A percentile compares a stretch with the other conserved stretches of the same genome.
These are phyloP conservation scores for Orientallactaga bullata DNA, from an alignment of 2,113 vertebrate genomes.

Conservation along the genomic window DNA sequence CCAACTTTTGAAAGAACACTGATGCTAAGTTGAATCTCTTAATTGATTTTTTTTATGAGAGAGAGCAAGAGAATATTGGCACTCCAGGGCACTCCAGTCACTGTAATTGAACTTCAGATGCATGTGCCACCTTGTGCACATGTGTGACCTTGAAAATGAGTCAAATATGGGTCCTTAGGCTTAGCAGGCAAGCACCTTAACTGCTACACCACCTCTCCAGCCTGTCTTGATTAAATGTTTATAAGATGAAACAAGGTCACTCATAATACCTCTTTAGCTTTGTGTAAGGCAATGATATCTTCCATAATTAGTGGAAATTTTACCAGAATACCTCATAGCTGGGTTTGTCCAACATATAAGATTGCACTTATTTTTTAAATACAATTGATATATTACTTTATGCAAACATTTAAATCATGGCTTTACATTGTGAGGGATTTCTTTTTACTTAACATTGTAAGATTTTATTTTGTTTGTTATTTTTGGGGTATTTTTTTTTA, in stretches of 20 bases:
- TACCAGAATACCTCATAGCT: neutral
- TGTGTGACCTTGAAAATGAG: too few relatives aligned
- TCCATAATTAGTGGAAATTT: neutral
- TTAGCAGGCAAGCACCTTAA: too few relatives aligned
- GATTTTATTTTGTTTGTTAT: neutral
- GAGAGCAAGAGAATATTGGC: too few relatives aligned
- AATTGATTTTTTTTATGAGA: neutral
- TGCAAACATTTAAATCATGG: slow-evolving; percentile 34
- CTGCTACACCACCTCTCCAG: too few relatives aligned
- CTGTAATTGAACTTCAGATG: too few relatives aligned
- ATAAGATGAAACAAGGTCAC: neutral
- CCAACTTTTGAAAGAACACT: neutral
- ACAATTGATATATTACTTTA: neutral
- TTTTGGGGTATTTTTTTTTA: neutral
- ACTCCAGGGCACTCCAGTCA: too few relatives aligned
- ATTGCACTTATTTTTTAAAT: neutral
- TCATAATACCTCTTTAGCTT: neutral
- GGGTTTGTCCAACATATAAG: neutral
- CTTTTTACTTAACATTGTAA: neutral
- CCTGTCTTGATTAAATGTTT: too few relatives aligned
- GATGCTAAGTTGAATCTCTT: neutral
- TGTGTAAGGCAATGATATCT: neutral
- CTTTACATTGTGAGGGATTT: neutral
- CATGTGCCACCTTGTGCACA: too few relatives aligned
- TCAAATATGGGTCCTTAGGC: too few relatives aligned